Evolutionary conservation across 2,113 vertebrate genomes (phyloP).

Genomic region (Leucoraja erinaceus): DNA sequence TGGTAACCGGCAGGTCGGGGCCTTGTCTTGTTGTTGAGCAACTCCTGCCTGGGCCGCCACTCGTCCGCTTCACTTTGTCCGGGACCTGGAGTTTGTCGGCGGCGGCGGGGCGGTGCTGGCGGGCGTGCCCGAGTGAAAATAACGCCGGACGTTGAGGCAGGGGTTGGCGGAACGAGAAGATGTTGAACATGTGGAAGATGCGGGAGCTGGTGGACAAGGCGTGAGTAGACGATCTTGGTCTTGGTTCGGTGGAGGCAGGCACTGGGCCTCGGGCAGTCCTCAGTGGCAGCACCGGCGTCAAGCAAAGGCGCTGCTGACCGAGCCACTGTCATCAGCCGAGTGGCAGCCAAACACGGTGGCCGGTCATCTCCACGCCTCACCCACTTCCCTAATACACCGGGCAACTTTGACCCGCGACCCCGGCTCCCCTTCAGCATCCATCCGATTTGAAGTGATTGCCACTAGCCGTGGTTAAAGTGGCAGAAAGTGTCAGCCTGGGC

Average conservation of each 20-base stretch:
- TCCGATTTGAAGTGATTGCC: too few species aligned
- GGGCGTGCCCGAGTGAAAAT: conserved; percentile 39
- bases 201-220: conserved; percentile 90
- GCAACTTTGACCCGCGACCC: too few species aligned
- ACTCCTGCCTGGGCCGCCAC: conserved; percentile 41
- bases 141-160: conserved; percentile 43
- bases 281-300: not conserved
- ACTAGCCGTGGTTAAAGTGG: too few species aligned
- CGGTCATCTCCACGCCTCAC: too few species aligned
- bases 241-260: not conserved
- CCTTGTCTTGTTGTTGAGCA: rapidly evolving
- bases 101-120: conserved; percentile 38
- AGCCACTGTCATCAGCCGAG: too few species aligned
- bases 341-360: too few species aligned
- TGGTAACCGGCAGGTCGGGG: not conserved
- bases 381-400: too few species aligned
- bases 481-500: too few species aligned
- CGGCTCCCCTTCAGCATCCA: too few species aligned
- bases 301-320: not conserved
- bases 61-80: conserved; percentile 42
- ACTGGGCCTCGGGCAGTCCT: too few species aligned
- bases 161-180: conserved; percentile 45
- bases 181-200: conserved; percentile 94
- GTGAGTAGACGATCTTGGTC: conserved; percentile 62
- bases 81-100: conserved; percentile 42